Base-by-base conservation (phyloP, 2,113 vertebrate genomes). In the Sander lucioperca region DNA sequence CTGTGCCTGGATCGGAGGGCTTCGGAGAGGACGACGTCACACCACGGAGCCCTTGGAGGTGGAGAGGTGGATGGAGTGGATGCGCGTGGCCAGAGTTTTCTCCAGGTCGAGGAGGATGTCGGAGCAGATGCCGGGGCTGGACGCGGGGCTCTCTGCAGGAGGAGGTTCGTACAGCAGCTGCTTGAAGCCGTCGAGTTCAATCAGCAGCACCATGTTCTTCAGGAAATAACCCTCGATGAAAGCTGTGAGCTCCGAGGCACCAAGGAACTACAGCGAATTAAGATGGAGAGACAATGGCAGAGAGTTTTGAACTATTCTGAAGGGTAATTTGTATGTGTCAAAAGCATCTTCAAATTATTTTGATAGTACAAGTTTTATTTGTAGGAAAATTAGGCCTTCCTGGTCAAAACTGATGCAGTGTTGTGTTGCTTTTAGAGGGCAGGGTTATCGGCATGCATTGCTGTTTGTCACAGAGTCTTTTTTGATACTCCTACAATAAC, bases 11-110 rank as follows among this genome's bases (percentile, higher is more conserved):
- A 77, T 80, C 11, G 3, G 27, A 57, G 57, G 27, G 56, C 54
- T 57, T 47, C 13, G 18, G 59, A 7, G 14, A 2, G 21, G 78
- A 14, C 3, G 53, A 23, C 7, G 69, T 94, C 97, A 99, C 85
- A 99, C 98, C 75, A 99, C 80, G 1, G 98, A 99, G 90, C 98
- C 98, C 94, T 99, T 99, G 90, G 98, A 99, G 88, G 97, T 96
- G 53, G 98, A 99, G 84, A 99, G 96, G 94, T 99, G 98, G 92
- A 99, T 99, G 72, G 98, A 99, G 91, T 97, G 98, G 95, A 99
- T 97, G 91, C 98, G 96, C 59, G 96, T 91, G 89, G 97, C 97
- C 94, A 99, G 96, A 88, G 97, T 99, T 94, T 96, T 97, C 96
- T 99, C 97, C 90, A 99, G 96, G 94, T 99, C 97, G 2, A 94